phyloP scores from a whole-genome alignment of 2,888 invertebrate genomes.

The Drosophila diplacantha region DNA sequence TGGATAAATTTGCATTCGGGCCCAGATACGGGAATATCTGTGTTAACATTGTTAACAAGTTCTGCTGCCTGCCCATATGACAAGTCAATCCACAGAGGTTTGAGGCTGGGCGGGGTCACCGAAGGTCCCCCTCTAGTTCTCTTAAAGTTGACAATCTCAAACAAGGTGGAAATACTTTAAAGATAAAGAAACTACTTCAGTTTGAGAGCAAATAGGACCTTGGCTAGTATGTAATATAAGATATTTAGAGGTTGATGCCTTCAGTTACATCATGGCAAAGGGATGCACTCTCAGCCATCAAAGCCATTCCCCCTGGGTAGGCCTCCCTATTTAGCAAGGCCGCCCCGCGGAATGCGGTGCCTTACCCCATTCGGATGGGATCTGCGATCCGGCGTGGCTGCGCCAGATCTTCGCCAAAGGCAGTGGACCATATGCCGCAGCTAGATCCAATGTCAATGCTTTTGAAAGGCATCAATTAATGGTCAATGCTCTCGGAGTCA shows the following conservation, averaged over 20 bases:
- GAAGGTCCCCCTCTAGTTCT: conserved; percentile 6
- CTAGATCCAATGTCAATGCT: conserved; percentile 57
- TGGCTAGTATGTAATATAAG: neutral
- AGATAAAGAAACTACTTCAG: conserved; percentile 2
- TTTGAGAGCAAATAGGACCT: conserved; percentile 3
- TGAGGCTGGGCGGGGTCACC: conserved; percentile 10
- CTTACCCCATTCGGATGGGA: conserved; percentile 26
- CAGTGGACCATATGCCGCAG: conserved; percentile 41
- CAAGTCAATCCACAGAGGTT: conserved; percentile 43
- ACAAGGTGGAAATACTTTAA: neutral
- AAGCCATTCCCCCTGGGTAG: conserved; percentile 14
- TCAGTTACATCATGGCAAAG: conserved; percentile 15
- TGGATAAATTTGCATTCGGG: conserved; percentile 62
- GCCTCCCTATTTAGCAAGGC: conserved; percentile 57
- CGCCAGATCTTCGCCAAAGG: conserved; percentile 46
- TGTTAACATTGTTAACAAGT: conserved; percentile 53
- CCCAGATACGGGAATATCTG: conserved; percentile 47
- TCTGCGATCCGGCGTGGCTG: conserved; percentile 16
- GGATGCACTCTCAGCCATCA: neutral
- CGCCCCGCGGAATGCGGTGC: conserved; percentile 54
- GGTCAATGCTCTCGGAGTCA: conserved; percentile 55
- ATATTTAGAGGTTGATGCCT: neutral
- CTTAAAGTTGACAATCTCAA: neutral
- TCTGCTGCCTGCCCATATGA: conserved; percentile 37
- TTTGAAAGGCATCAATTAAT: conserved; percentile 59